Evolutionary conservation across 2,888 invertebrate genomes (phyloP).

Genomic region (Stomorhina lunata): DNA sequence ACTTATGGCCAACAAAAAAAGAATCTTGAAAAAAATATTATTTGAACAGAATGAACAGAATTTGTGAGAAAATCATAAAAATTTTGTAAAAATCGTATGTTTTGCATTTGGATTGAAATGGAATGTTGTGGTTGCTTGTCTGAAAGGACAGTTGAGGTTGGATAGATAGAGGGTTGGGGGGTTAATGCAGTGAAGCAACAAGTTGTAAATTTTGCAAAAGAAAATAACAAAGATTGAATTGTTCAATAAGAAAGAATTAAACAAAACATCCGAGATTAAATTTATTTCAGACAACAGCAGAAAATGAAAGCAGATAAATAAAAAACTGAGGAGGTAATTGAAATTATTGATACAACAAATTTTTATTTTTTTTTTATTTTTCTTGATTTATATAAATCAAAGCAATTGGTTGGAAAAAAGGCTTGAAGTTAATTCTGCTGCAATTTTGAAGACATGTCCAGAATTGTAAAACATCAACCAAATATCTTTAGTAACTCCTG

Average conservation of each 20-base stretch:
- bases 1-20: neutral
- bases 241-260: constrained; percentile 27
- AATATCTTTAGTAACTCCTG: too few relatives aligned
- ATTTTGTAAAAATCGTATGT: constrained; percentile 12
- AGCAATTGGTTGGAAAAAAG: too few relatives aligned
- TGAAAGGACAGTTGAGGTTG: too few relatives aligned
- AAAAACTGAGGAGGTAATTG: neutral
- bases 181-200: constrained; percentile 47
- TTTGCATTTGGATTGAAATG: constrained; percentile 6
- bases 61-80: neutral
- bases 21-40: neutral
- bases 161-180: neutral
- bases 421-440: too few relatives aligned
- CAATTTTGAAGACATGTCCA: too few relatives aligned
- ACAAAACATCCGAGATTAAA: neutral
- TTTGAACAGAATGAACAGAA: neutral
- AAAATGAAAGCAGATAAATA: neutral
- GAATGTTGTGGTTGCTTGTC: too few relatives aligned
- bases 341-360: neutral
- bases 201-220: constrained; percentile 31
- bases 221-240: constrained; percentile 34
- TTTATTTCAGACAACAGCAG: neutral
- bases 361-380: neutral
- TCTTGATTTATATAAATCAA: too few relatives aligned
- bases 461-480: too few relatives aligned